These are phyloP conservation scores for Yoshiicerus persimilis DNA, from an alignment of 1,140 invertebrate species.

Conservation along the genomic window DNA sequence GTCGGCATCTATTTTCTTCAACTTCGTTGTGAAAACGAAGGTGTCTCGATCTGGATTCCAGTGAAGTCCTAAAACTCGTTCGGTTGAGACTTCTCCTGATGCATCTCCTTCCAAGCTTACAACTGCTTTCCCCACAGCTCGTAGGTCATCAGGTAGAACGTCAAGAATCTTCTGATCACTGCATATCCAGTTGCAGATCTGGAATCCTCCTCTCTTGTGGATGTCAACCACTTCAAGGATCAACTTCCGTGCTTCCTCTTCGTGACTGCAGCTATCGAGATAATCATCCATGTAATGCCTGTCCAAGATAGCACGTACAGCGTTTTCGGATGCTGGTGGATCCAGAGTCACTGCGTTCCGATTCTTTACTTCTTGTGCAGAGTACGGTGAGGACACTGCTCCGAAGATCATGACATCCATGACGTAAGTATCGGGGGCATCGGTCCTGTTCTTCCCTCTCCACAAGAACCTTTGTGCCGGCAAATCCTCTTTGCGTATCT, in stretches of 20 bases:
- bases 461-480: slow-evolving; percentile 33
- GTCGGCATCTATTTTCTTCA: background rate
- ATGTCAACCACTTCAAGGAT: background rate
- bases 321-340: background rate
- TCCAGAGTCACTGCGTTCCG: background rate
- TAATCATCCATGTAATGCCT: slow-evolving; percentile 38
- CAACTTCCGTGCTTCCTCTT: slow-evolving; percentile 27
- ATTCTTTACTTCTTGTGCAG: background rate
- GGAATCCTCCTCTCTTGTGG: background rate
- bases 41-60: background rate
- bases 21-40: background rate
- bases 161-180: background rate
- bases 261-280: background rate
- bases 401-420: slow-evolving; percentile 33
- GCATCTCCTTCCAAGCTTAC: background rate
- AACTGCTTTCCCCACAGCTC: background rate
- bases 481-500: slow-evolving; percentile 8
- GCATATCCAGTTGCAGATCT: slow-evolving; percentile 22
- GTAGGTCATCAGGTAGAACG: background rate
- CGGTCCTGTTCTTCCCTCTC: background rate
- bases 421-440: background rate
- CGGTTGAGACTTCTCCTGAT: background rate
- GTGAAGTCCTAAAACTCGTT: background rate
- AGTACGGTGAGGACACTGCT: slow-evolving; percentile 28
- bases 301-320: background rate